These are phyloP conservation scores for Phasianus colchicus DNA, from an alignment of 2,113 vertebrate species.

Conservation along the genomic window DNA sequence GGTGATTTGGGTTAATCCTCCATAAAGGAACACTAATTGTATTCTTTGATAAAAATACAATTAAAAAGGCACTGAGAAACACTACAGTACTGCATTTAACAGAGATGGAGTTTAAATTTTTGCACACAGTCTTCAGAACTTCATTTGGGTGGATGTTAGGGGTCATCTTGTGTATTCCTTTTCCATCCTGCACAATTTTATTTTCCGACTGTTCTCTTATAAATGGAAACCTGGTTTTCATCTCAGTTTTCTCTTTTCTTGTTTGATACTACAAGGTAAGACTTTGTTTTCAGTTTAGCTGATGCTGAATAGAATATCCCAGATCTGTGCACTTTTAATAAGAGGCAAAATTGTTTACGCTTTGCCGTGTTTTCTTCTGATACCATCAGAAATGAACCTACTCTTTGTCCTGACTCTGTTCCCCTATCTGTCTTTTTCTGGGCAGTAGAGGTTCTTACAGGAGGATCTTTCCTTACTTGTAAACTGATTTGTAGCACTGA, in stretches of 20 bases:
- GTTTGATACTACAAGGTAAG: background rate
- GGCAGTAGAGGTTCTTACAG: background rate
- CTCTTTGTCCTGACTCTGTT: background rate
- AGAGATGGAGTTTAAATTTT: background rate
- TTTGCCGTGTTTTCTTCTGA: background rate
- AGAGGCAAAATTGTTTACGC: background rate
- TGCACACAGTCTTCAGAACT: background rate
- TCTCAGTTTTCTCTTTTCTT: background rate
- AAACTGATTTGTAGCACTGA: background rate
- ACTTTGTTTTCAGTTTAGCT: background rate
- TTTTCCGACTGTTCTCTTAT: background rate
- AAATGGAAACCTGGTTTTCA: background rate
- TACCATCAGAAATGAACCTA: background rate
- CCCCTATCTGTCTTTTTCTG: background rate
- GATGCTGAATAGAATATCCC: background rate
- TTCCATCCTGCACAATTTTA: background rate
- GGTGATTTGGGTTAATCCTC: background rate
- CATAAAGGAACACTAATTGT: accelerated
- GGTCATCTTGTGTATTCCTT: background rate
- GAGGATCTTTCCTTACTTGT: background rate
- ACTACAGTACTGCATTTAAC: background rate
- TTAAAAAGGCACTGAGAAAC: background rate
- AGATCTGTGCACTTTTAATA: background rate
- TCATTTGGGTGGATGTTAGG: background rate
- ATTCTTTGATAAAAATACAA: accelerated